These are phyloP conservation scores for Myrmecobius fasciatus DNA, from an alignment of 2,113 vertebrate genomes.

Conservation along the genomic window DNA sequence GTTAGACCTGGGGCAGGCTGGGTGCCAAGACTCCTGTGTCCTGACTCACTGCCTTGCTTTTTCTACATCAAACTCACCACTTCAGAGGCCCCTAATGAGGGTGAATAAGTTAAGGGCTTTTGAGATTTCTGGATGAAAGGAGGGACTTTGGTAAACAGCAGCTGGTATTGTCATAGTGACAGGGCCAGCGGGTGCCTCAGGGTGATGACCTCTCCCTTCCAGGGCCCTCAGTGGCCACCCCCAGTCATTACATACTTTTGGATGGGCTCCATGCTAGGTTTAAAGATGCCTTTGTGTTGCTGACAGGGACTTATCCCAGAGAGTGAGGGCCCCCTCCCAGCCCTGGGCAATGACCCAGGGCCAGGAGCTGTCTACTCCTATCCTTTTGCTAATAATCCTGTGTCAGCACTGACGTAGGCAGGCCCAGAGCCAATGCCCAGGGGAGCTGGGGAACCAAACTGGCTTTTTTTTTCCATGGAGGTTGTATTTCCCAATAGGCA, in stretches of 20 bases:
- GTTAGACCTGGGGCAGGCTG: conserved; percentile 1
- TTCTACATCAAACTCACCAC: conserved; percentile 68
- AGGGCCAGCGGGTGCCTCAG: background rate
- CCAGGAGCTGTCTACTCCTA: background rate
- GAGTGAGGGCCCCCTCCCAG: background rate
- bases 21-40: background rate
- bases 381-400: background rate
- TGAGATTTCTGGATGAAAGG: conserved; percentile 70
- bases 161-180: conserved; percentile 50
- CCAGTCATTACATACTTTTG: background rate
- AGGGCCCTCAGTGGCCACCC: background rate
- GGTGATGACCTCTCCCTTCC: conserved; percentile 10
- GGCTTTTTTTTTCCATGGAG: background rate
- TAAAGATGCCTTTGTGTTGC: background rate
- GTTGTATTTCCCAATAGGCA: background rate
- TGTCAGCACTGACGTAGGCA: background rate
- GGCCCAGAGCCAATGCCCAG: background rate
- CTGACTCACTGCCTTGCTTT: conserved; percentile 47
- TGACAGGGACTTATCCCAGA: background rate
- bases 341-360: background rate
- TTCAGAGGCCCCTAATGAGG: conserved; percentile 70
- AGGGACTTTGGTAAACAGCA: conserved; percentile 66
- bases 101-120: conserved; percentile 58
- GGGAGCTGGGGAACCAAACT: background rate
- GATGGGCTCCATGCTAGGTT: background rate